These are phyloP conservation scores for Takifugu bimaculatus DNA, from an alignment of 2,113 vertebrate genomes.

Conservation along the genomic window DNA sequence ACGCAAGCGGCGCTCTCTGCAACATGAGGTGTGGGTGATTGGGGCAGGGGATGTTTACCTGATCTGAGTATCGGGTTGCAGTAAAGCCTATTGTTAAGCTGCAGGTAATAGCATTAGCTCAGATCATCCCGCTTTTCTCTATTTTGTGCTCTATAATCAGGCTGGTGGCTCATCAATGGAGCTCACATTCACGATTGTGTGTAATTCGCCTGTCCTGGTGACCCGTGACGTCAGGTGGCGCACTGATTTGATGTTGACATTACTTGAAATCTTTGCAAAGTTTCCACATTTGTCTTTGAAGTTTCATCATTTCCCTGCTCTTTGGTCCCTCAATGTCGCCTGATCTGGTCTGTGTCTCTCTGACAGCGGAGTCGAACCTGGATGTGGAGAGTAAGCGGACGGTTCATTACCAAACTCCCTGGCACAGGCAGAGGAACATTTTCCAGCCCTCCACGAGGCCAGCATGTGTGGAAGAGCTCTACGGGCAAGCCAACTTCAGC, in stretches of 20 bases:
- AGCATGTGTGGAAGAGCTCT: slow-evolving; percentile 87
- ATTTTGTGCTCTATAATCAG: neutral
- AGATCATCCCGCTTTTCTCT: slow-evolving; percentile 18
- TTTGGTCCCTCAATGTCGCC: neutral
- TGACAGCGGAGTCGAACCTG: slow-evolving; percentile 90
- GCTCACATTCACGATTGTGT: too few relatives aligned
- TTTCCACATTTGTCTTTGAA: neutral
- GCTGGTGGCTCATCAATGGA: neutral
- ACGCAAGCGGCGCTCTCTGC: slow-evolving; percentile 6
- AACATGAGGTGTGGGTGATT: slow-evolving; percentile 47
- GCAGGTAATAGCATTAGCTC: slow-evolving; percentile 22
- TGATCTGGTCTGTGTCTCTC: slow-evolving; percentile 17
- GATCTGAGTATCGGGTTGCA: slow-evolving; percentile 46
- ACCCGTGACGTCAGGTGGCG: too few relatives aligned
- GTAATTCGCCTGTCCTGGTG: too few relatives aligned
- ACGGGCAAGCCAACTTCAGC: slow-evolving; percentile 83
- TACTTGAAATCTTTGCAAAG: too few relatives aligned
- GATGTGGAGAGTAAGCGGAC: slow-evolving; percentile 93
- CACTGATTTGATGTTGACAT: too few relatives aligned
- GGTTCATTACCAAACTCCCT: slow-evolving; percentile 82
- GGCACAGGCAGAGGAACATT: slow-evolving; percentile 89
- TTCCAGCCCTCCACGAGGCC: slow-evolving; percentile 85
- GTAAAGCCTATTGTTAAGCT: slow-evolving; percentile 30
- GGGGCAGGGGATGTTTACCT: slow-evolving; percentile 35
- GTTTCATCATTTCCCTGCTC: neutral